Base-by-base conservation (phyloP, 1,140 invertebrate genomes). In the Babylonia areolata region DNA sequence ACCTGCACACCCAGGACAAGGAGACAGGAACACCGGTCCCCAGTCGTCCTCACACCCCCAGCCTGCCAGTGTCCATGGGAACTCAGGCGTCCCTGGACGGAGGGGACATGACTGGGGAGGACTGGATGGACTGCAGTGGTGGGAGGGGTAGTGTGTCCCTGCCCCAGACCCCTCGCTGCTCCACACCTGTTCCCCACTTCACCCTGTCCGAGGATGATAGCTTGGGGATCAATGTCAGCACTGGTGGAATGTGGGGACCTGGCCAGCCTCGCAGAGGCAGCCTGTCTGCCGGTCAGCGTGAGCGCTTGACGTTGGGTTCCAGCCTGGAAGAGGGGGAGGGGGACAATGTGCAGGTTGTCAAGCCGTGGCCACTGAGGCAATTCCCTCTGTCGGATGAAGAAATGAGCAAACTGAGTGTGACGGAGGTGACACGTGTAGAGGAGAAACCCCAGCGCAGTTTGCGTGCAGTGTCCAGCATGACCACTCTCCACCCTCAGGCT, bases 301-400 rank as follows among this genome's bases (percentile, higher is more conserved):
- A 81, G 46, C 54, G 81, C 42, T 42, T 89, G 33, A 84, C 78
- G 64, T 28, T 79, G 31, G 46, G 82, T 20, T 82, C 83, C 12
- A 69, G 35, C 80, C 20, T 82, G 17, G 85, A 86, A 28, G 84
- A 84, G 11, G 80, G 58, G 28, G 80, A 85, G 23, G 33, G 33
- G 31, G 77, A 80, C n/a, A 39, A 20, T 75, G 77, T 58, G n/a
- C 79, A 42, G 33, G 87, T 64, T 71, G 84, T 93, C 0, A 91
- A 95, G 87, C 97, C 97, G 31, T 98, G 96, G 93, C 96, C 97
- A 31, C 95, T 95, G 12, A 95, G 97, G 89, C 93, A 93, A 79
- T 98, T 97, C 94, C 97, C 97, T 11, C 93, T 98, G 37, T 90
- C 94, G 1, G 97, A 97, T 58, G 95, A 96, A 42, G 95, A 95